Evolutionary conservation across 2,888 invertebrate species (phyloP), one percentile per base, ranked within the genome.

Genomic region (Lysandra coridon): DNA sequence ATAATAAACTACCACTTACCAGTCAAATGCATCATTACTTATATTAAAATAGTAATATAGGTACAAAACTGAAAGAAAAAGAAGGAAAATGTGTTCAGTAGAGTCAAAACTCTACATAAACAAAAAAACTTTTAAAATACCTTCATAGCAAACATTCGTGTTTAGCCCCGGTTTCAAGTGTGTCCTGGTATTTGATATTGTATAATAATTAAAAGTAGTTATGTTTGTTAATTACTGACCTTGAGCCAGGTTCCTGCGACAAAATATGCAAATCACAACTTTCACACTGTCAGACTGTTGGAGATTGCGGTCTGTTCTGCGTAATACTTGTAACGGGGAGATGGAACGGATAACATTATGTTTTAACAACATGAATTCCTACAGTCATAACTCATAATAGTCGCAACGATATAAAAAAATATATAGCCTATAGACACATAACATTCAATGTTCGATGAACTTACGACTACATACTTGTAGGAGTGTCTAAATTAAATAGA

Each of bases 201-300:
- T 23, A 62, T 62, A 69, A 12, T 69, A 69, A 23, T 69, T 30
- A 62, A 69, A 69, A 69, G 64, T 69, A 30, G 64, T 69, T 33
- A 10, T 69, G 64, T 69, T 30, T 12, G 3, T 30, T 64, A 30
- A 69, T 33, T 14, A 14, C 14, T 33, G 64, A 30, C 64, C 64
- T 69, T 69, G 33, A 69, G 33, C 10, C 30, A 30, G 64, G 30
- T 69, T 69, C 64, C 30, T 33, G 64, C 64, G 64, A 14, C 30
- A 69, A 69, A 69, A 69, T 69, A 69, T 30, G 64, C 64, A 69
- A 69, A 69, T 33, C 4, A 33, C 10, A 69, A 69, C 64, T 64
- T 64, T 64, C 64, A 64, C 64, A 69, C 14, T 69, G 30, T 10
- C 3, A 69, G 12, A 37, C 37, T 37, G 37, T 64, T 33, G 4